These are phyloP conservation scores for Hapalemur alaotrensis DNA, from an alignment of 2,797 vertebrate genomes.

Conservation along the genomic window DNA sequence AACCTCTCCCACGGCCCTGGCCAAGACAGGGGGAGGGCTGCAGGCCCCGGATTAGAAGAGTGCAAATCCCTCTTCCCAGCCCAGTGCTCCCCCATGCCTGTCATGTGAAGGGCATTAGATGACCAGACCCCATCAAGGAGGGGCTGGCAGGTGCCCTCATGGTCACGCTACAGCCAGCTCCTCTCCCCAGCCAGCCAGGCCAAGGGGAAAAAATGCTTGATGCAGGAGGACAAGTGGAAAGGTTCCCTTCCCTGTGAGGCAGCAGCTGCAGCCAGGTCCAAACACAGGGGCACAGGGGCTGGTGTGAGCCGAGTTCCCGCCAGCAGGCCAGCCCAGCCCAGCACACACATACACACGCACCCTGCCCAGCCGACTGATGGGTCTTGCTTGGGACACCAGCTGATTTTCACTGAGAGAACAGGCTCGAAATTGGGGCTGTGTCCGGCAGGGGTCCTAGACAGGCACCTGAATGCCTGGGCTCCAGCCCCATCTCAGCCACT, in stretches of 20 bases:
- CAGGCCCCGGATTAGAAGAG: conserved; percentile 47
- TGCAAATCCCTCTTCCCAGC: conserved; percentile 61
- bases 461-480: neutral
- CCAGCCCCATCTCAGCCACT: neutral
- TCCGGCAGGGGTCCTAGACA: neutral
- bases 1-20: conserved; percentile 69
- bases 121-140: neutral
- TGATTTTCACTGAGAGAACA: neutral
- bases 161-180: neutral
- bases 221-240: neutral
- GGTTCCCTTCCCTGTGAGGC: neutral
- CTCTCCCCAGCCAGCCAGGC: neutral
- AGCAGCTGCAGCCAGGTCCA: conserved; percentile 27
- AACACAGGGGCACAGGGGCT: neutral
- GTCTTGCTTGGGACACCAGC: neutral
- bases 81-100: conserved; percentile 46
- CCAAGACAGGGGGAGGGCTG: conserved; percentile 46
- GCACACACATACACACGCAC: neutral
- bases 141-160: conserved; percentile 11
- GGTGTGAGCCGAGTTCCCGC: neutral
- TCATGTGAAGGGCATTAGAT: conserved; percentile 70
- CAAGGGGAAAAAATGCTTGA: neutral
- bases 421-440: neutral
- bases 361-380: neutral
- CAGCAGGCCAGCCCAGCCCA: neutral